Percentiles rank a stretch among this genome's conserved stretches.
Conservation (phyloP, 2,797 vertebrate genomes). For the Neopelma chrysocephalum region DNA sequence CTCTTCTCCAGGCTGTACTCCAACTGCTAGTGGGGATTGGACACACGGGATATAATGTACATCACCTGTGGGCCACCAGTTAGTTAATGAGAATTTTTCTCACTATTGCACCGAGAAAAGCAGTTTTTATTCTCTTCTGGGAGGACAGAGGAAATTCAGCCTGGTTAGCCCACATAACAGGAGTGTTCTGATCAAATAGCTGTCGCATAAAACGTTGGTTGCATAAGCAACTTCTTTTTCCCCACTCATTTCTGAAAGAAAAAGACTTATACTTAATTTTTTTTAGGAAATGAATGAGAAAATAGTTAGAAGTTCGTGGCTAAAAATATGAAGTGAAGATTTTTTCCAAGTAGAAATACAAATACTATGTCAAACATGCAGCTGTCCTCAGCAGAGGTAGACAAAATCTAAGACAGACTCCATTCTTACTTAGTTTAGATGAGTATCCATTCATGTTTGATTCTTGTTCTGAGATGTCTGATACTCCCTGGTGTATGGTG, state of each 20-base stretch:
- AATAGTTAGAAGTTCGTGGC: neutral
- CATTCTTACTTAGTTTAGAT: neutral
- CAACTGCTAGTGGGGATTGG: neutral
- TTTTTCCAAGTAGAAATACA: neutral
- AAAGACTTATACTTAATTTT: neutral
- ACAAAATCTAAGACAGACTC: neutral
- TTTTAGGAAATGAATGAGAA: neutral
- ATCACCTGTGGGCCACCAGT: neutral
- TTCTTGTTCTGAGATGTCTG: neutral
- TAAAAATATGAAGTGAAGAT: neutral
- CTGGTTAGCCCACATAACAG: neutral
- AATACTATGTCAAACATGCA: neutral
- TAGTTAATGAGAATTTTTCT: neutral
- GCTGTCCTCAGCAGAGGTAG: neutral
- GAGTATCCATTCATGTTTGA: neutral
- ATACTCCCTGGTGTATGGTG: neutral
- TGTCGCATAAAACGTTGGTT: neutral
- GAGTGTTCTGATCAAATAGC: neutral
- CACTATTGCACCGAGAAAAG: neutral
- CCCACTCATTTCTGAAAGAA: neutral
- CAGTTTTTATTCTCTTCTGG: neutral
- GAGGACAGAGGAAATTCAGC: neutral
- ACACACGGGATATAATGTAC: neutral
- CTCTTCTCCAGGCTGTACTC: neutral
- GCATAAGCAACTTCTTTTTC: neutral